Evolutionary conservation across 2,797 vertebrate genomes (phyloP).

Genomic region (Pangasius sanitwongsei): DNA sequence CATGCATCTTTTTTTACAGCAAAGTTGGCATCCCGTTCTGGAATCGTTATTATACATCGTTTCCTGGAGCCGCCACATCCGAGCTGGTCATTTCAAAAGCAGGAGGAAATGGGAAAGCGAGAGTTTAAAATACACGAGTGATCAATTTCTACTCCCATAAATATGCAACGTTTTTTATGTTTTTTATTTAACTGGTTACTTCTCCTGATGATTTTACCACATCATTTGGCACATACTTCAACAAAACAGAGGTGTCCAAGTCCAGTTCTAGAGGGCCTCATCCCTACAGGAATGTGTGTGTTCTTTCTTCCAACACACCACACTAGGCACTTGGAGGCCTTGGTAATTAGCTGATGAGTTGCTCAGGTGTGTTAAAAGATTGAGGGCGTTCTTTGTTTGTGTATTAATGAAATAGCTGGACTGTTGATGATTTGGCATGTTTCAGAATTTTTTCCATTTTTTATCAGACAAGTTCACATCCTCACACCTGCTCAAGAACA

Average conservation of each 20-base stretch:
- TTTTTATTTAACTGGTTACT: neutral
- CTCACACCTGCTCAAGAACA: too few relatives aligned
- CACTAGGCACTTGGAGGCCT: neutral
- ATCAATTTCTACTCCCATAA: neutral
- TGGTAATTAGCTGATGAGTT: neutral
- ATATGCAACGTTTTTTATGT: neutral
- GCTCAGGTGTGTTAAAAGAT: neutral
- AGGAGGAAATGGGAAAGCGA: neutral
- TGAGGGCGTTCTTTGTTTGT: neutral
- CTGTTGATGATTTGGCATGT: neutral
- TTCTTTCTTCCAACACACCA: neutral
- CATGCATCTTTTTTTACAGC: conserved; percentile 65
- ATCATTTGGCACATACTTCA: neutral
- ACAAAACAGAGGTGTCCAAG: neutral
- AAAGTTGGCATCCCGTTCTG: conserved; percentile 68
- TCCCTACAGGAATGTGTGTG: neutral
- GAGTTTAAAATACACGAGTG: neutral
- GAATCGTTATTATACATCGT: conserved; percentile 66
- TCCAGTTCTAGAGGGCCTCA: neutral
- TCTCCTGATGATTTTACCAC: neutral
- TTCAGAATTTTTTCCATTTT: neutral
- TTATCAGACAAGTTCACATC: neutral
- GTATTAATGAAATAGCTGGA: neutral
- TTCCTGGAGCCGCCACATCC: conserved; percentile 60
- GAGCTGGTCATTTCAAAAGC: conserved; percentile 40